These are phyloP conservation scores for Cotesia chilonis DNA, from an alignment of 1,140 invertebrate species.

Conservation along the genomic window DNA sequence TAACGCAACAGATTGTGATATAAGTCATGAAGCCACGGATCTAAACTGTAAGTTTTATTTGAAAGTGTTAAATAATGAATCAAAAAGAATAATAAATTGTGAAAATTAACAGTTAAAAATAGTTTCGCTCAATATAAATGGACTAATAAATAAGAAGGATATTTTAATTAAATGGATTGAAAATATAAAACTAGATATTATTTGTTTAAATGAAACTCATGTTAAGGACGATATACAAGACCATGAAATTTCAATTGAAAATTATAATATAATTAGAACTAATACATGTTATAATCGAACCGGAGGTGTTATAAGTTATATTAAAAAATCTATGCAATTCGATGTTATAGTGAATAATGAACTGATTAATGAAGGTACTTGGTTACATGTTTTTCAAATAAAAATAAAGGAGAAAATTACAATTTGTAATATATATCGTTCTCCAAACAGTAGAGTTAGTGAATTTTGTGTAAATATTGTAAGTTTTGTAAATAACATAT, in stretches of 20 bases:
- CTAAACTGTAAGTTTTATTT: constrained; percentile 11
- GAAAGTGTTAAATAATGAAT: constrained; percentile 1
- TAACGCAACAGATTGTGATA: constrained; percentile 1
- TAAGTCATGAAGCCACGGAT: constrained; percentile 26
- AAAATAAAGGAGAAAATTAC: background rate
- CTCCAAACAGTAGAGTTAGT: constrained; percentile 22
- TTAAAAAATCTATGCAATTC: constrained; percentile 1
- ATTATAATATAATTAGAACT: constrained; percentile 23
- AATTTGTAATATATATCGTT: constrained; percentile 22
- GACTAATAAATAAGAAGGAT: constrained; percentile 26
- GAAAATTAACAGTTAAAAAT: background rate
- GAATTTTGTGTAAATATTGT: constrained; percentile 24
- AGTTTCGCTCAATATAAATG: constrained; percentile 24
- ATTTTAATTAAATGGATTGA: constrained; percentile 15
- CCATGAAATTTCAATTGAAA: constrained; percentile 19
- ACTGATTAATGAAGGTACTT: background rate
- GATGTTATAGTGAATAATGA: background rate
- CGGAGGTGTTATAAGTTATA: constrained; percentile 24
- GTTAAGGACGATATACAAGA: constrained; percentile 24
- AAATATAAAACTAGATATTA: constrained; percentile 20
- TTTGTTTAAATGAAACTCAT: constrained; percentile 33
- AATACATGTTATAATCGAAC: constrained; percentile 27
- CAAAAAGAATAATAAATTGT: background rate
- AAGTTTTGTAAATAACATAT: constrained; percentile 1
- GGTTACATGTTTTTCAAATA: constrained; percentile 13